Conservation (phyloP, 2,113 vertebrate genomes). For the Hydropotes inermis region DNA sequence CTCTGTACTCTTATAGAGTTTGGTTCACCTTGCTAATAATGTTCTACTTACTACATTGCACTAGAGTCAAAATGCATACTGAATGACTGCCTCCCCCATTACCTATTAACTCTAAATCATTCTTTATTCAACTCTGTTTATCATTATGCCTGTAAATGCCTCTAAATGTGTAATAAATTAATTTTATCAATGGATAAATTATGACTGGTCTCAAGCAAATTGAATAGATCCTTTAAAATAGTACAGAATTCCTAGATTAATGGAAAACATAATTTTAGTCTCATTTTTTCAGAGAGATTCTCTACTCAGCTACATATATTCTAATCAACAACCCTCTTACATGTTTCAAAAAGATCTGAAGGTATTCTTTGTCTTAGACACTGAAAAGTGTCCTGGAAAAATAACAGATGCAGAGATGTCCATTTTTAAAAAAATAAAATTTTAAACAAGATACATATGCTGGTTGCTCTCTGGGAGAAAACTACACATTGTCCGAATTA, state of each 20-base stretch:
- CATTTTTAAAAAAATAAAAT: not conserved
- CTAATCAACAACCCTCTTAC: not conserved
- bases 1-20: not conserved
- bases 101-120: not conserved
- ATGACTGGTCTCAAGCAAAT: not conserved
- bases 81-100: not conserved
- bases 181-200: not conserved
- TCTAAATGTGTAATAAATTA: not conserved
- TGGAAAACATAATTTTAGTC: not conserved
- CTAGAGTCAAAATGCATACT: not conserved
- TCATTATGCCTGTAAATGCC: not conserved
- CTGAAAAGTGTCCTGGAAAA: constrained; percentile 10
- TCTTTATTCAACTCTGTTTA: not conserved
- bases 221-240: not conserved
- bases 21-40: not conserved
- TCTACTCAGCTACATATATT: not conserved
- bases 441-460: not conserved
- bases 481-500: not conserved
- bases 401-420: not conserved
- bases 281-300: not conserved
- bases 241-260: not conserved
- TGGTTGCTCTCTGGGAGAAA: not conserved
- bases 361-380: not conserved
- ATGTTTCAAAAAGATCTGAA: not conserved
- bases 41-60: not conserved